phyloP scores from a whole-genome alignment of 2,113 vertebrate species.

The Taxidea taxus region DNA sequence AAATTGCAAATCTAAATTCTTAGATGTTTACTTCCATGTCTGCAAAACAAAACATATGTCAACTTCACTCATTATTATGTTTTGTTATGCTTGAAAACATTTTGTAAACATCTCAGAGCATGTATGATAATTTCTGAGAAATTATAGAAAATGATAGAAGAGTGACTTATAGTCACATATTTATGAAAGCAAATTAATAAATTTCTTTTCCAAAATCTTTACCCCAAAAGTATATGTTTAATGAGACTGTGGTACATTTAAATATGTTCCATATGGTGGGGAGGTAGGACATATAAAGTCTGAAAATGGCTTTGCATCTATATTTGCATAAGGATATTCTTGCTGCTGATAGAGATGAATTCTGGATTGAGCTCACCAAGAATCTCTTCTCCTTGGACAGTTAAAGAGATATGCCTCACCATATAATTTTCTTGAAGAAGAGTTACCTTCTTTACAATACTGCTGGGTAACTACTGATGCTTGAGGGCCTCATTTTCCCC shows the following conservation, averaged over 20 bases:
- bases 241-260: neutral
- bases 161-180: neutral
- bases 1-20: neutral
- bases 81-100: constrained; percentile 14
- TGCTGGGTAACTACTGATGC: neutral
- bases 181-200: constrained; percentile 41
- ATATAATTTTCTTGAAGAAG: constrained; percentile 30
- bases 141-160: neutral
- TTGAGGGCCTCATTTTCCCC: neutral
- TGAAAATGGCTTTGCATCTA: neutral
- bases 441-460: constrained; percentile 21
- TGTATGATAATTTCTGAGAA: neutral
- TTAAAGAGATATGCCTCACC: neutral
- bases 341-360: neutral
- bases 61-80: neutral
- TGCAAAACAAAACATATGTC: constrained; percentile 37
- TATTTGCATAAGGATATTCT: neutral
- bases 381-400: neutral
- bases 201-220: neutral
- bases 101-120: neutral
- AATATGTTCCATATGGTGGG: neutral
- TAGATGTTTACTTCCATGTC: neutral
- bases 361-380: neutral
- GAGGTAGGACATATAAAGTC: neutral
- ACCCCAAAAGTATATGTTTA: neutral